Percentiles rank a stretch among this genome's conserved stretches.
Conservation (phyloP, 2,888 invertebrate genomes). For the Ypsolopha scabrella region DNA sequence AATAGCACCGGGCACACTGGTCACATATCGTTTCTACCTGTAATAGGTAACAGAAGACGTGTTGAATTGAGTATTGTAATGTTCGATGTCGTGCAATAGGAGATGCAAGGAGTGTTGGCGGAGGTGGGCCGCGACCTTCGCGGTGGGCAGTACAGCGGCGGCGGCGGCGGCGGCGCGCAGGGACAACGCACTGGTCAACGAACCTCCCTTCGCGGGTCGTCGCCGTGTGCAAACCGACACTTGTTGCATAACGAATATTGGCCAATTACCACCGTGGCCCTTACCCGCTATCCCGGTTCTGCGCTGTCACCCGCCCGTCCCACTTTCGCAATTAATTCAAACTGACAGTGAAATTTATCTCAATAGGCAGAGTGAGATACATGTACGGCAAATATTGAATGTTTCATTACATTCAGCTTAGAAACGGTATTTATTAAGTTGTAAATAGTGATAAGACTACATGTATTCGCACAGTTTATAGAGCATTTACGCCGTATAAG, state of each 20-base stretch:
- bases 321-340: background rate
- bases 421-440: slow-evolving; percentile 24
- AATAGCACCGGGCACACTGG: slow-evolving; percentile 56
- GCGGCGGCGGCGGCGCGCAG: slow-evolving; percentile 43
- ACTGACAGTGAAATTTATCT: background rate
- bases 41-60: slow-evolving; percentile 24
- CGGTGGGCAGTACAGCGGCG: slow-evolving; percentile 22
- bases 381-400: background rate
- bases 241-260: slow-evolving; percentile 55
- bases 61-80: slow-evolving; percentile 25
- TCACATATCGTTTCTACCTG: slow-evolving; percentile 67
- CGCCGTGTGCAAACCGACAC: slow-evolving; percentile 27
- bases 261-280: background rate
- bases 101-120: slow-evolving; percentile 37
- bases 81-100: slow-evolving; percentile 12
- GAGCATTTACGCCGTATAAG: slow-evolving; percentile 65
- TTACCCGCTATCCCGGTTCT: background rate
- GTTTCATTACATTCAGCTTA: slow-evolving; percentile 13
- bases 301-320: background rate
- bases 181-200: slow-evolving; percentile 68
- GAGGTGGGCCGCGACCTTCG: slow-evolving; percentile 57
- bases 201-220: slow-evolving; percentile 48
- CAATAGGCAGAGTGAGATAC: background rate
- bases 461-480: slow-evolving; percentile 42
- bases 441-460: slow-evolving; percentile 39